These are phyloP conservation scores for Calephelis perditalis DNA, from an alignment of 2,888 invertebrate species.

Conservation along the genomic window DNA sequence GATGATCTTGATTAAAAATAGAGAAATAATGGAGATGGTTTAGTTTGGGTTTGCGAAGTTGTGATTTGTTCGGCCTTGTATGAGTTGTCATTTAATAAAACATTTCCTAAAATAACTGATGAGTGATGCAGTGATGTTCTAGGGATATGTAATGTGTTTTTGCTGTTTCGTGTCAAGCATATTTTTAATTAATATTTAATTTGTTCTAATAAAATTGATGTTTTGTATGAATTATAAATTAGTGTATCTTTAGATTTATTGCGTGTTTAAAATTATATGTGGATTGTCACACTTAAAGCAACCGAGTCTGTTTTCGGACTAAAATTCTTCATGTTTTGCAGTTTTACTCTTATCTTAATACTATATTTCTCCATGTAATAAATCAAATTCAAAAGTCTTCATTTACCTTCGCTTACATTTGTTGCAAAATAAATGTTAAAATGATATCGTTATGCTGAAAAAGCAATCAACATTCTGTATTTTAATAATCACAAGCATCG, in stretches of 20 bases:
- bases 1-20: no score
- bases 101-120: neutral
- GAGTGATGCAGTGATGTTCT: slow-evolving; percentile 6
- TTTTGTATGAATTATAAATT: slow-evolving; percentile 8
- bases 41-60: neutral
- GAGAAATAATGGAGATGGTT: neutral
- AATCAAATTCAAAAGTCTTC: no score
- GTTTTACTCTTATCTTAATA: no score
- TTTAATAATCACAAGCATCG: no score
- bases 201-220: slow-evolving; percentile 6
- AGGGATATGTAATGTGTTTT: neutral
- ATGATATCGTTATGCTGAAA: no score
- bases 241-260: slow-evolving; percentile 7
- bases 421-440: no score
- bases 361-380: no score
- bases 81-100: neutral
- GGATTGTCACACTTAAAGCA: neutral
- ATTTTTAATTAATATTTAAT: slow-evolving; percentile 4
- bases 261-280: neutral
- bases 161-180: slow-evolving; percentile 2
- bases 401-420: no score
- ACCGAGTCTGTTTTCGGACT: neutral
- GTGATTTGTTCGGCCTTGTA: neutral
- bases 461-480: no score
- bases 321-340: no score